These are phyloP conservation scores for Eunapius fragilis DNA, from an alignment of 37 sponge, comb jelly and placozoan genomes.

Conservation along the genomic window DNA sequence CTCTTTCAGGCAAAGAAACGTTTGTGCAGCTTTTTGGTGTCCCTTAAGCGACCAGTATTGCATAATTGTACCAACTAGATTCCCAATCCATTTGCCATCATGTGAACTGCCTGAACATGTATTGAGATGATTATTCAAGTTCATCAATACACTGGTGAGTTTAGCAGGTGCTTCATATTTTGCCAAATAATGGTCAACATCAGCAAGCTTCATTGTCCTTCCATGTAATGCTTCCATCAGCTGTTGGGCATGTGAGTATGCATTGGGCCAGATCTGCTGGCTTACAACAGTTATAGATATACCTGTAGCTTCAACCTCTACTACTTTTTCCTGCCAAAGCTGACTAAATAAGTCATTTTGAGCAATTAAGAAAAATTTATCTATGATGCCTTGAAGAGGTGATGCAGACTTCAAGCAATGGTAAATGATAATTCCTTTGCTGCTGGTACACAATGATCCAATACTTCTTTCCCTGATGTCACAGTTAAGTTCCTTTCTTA, in stretches of 20 bases:
- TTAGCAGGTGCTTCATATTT: neutral
- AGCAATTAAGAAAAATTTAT: neutral
- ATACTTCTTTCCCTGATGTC: neutral
- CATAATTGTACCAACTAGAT: neutral
- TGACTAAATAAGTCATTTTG: neutral
- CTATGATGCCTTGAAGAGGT: neutral
- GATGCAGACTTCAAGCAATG: neutral
- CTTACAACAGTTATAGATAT: neutral
- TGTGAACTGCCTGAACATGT: neutral
- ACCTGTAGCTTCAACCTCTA: neutral
- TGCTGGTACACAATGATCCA: neutral
- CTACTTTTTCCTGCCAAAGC: neutral
- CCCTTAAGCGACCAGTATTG: conserved; percentile 4
- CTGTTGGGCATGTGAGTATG: neutral
- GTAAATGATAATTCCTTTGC: neutral
- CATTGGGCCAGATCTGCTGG: neutral
- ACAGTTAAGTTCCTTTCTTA: neutral
- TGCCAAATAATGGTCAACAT: conserved; percentile 2
- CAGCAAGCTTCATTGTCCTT: neutral
- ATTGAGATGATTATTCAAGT: neutral
- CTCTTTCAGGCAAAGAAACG: conserved; percentile 1
- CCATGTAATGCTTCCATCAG: neutral
- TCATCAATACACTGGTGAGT: neutral
- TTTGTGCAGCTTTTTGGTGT: conserved; percentile 6
- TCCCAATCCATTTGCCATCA: conserved; percentile 3